Percentiles rank a stretch among this genome's conserved stretches.
Conservation (phyloP, 2,113 vertebrate species). For the Arenaria interpres region DNA sequence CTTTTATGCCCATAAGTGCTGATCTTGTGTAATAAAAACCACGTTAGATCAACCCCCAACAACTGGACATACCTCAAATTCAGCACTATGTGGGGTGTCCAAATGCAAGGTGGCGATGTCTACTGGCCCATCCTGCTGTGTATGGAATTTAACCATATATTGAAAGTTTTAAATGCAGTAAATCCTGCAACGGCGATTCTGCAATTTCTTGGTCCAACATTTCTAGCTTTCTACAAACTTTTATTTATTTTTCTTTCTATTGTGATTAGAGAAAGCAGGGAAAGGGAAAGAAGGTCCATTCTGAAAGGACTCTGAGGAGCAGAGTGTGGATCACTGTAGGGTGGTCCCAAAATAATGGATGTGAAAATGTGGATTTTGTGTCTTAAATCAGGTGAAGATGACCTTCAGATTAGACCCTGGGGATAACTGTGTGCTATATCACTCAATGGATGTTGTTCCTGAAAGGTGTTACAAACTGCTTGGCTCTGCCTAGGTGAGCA, state of each 20-base stretch:
- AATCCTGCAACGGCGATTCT: neutral
- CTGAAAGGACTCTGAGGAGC: neutral
- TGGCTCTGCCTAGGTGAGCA: constrained; percentile 3
- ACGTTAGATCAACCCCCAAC: neutral
- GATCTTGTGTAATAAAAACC: neutral
- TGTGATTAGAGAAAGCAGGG: neutral
- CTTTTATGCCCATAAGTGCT: neutral
- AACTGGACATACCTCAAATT: neutral
- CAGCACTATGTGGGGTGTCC: neutral
- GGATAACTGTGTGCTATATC: neutral
- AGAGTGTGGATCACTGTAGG: neutral
- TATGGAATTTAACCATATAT: neutral
- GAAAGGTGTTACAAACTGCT: neutral
- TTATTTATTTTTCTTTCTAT: neutral
- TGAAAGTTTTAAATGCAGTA: neutral
- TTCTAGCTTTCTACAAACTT: neutral
- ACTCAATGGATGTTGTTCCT: neutral
- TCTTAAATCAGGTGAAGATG: neutral
- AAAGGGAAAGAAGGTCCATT: neutral
- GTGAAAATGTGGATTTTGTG: neutral
- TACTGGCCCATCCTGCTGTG: neutral
- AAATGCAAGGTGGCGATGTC: neutral
- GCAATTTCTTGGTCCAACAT: neutral
- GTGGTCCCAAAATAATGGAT: neutral
- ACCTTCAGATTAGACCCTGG: neutral